Evolutionary conservation across 2,797 vertebrate species (phyloP), one percentile per base, ranked within the genome.

Genomic region (Numenius phaeopus): DNA sequence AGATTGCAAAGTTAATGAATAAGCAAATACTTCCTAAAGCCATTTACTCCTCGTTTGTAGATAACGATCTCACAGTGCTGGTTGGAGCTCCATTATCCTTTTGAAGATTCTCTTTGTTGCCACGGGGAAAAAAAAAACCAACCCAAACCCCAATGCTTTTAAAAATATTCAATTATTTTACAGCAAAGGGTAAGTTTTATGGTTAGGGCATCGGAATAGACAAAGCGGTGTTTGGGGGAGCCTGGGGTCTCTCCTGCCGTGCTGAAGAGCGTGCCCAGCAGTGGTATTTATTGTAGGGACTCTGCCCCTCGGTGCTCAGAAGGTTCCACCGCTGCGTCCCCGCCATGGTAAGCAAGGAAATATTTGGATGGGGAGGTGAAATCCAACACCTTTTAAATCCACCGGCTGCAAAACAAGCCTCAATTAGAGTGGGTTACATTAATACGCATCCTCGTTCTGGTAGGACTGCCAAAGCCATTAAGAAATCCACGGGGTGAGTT

Each of bases 171-270:
- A 40, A 37, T 1, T 22, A 5, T 80, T 81, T 34, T 5, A 26
- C 5, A 61, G 70, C 47, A 34, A 50, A 76, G 47, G 32, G 75
- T 8, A 40, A 70, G 20, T 32, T 61, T 34, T 16, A 57, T 2
- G 26, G 52, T 21, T 34, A 34, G 18, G 44, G 39, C 30, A 24
- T 7, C 0, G 9, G 66, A 52, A 39, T 7, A 71, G 44, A 22
- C 52, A n/a, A 7, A 24, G 64, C 11, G 1, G 2, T 15, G 6
- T 20, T 46, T 5, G 16, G 26, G 10, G 40, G 54, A 32, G 58
- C 6, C 7, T 5, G 11, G 2, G 59, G 54, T 22, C 37, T 3
- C 57, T 5, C 6, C 14, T 15, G 39, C 21, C 3, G 6, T 6
- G 40, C 10, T 3, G 30, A 46, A 40, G 27, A 64, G 32, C 9